Evolutionary conservation across 2,888 invertebrate genomes (phyloP).

Genomic region (Epiblema foenella): DNA sequence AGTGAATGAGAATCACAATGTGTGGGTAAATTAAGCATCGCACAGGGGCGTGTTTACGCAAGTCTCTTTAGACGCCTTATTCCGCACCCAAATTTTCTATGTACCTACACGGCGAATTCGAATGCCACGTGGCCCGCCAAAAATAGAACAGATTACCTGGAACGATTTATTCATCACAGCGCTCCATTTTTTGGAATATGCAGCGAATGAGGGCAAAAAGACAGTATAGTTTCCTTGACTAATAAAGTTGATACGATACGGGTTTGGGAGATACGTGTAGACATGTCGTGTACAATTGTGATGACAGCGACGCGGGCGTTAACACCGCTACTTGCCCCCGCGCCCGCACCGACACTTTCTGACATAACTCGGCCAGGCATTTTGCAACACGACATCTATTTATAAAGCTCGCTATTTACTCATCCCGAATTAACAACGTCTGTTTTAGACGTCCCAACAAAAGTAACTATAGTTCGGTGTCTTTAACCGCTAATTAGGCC

Average conservation of each 20-base stretch:
- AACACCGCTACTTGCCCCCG: slow-evolving; percentile 45
- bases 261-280: slow-evolving; percentile 2
- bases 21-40: slow-evolving; percentile 10
- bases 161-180: slow-evolving; percentile 32
- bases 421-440: slow-evolving; percentile 73
- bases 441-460: slow-evolving; percentile 66
- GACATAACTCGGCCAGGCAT: slow-evolving; percentile 83
- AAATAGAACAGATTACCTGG: slow-evolving; percentile 44
- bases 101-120: slow-evolving; percentile 38
- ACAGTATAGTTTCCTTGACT: slow-evolving; percentile 1
- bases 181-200: slow-evolving; percentile 19
- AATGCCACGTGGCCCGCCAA: slow-evolving; percentile 29
- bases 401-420: slow-evolving; percentile 69
- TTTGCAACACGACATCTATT: slow-evolving; percentile 76
- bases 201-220: not conserved
- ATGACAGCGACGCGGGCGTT: slow-evolving; percentile 43
- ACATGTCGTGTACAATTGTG: slow-evolving; percentile 27
- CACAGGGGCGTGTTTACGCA: slow-evolving; percentile 38
- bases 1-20: slow-evolving; percentile 33
- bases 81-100: slow-evolving; percentile 38
- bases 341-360: slow-evolving; percentile 61
- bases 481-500: slow-evolving; percentile 81
- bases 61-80: slow-evolving; percentile 19
- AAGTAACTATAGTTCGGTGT: slow-evolving; percentile 75
- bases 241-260: slow-evolving; percentile 10